phyloP scores from a whole-genome alignment of 2,113 vertebrate species.

The Anolis sagrei region DNA sequence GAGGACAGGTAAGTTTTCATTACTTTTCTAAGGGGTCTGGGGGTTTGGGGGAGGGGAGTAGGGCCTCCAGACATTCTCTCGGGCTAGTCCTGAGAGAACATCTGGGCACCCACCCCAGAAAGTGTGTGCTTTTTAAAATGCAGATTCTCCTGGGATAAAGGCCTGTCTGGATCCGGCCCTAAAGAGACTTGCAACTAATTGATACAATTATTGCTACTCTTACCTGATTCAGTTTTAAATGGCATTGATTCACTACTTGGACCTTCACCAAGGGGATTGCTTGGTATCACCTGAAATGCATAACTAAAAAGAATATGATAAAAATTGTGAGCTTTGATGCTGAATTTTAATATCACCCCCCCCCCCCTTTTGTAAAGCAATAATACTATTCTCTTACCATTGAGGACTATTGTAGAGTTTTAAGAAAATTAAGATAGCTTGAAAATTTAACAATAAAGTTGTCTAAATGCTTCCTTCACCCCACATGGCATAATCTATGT shows the following conservation, averaged over 20 bases:
- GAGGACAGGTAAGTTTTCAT: too few relatives aligned
- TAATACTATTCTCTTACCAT: background rate
- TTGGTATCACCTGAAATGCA: constrained; percentile 91
- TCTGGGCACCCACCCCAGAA: too few relatives aligned
- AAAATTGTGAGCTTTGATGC: constrained; percentile 27
- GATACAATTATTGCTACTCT: constrained; percentile 32
- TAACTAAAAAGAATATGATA: constrained; percentile 81
- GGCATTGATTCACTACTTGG: constrained; percentile 86
- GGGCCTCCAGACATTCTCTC: too few relatives aligned
- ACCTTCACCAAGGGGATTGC: constrained; percentile 90
- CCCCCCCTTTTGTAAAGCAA: background rate
- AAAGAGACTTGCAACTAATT: background rate
- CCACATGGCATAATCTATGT: background rate
- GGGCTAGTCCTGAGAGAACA: too few relatives aligned
- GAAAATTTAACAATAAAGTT: background rate
- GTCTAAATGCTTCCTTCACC: background rate
- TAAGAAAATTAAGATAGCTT: background rate
- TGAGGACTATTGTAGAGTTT: background rate
- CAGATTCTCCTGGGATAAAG: too few relatives aligned
- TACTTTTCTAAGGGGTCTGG: too few relatives aligned
- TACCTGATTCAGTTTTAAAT: constrained; percentile 97
- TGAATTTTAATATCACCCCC: constrained; percentile 12
- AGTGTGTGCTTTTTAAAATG: too few relatives aligned
- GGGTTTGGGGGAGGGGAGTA: too few relatives aligned
- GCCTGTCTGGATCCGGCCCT: too few relatives aligned